Evolutionary conservation across 1,140 invertebrate genomes (phyloP), one percentile per base, ranked within the genome.

Genomic region (Drosophila grimshawi): DNA sequence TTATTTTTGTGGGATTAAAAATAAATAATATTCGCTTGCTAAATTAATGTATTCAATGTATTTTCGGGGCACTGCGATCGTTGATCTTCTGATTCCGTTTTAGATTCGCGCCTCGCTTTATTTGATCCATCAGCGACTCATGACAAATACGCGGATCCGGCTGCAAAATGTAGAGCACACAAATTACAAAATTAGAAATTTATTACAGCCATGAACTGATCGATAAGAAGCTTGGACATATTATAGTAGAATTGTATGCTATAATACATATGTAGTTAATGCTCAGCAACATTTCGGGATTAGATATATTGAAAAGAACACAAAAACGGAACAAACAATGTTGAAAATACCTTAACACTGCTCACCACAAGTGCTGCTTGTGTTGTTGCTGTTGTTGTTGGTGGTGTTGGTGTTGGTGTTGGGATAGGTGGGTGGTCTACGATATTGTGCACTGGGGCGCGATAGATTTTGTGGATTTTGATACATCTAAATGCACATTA

Each of bases 41-140:
- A 46, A 57, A 57, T 45, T 64, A 62, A 59, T 70, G 37, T 57
- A 51, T 72, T 94, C 93, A 95, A 90, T 94, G 94, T 81, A 95
- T 95, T 91, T 94, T 94, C n/a, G 95, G 95, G 11, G 95, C 95
- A 51, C 95, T 96, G 51, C 95, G 93, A 88, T 94, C 94, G 62
- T 94, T 94, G 32, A 94, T 94, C 32, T 94, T 93, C 43, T 94
- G 94, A 48, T 93, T 86, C 94, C 94, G 73, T 95, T 96, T 95
- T 55, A 98, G 92, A 3, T 95, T 95, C 2, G 96, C 97, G 32
- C 97, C 97, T 46, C 96, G 94, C 86, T 97, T 96, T 49, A 98
- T 98, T 86, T 98, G 97, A 94, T 98, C 97, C 97, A 98, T 97
- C 1, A 98, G 93, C 61, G 93, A 96, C 83, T 94, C 96, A 93